Conservation (phyloP, 2,797 vertebrate species). For the Rousettus madagascariensis region DNA sequence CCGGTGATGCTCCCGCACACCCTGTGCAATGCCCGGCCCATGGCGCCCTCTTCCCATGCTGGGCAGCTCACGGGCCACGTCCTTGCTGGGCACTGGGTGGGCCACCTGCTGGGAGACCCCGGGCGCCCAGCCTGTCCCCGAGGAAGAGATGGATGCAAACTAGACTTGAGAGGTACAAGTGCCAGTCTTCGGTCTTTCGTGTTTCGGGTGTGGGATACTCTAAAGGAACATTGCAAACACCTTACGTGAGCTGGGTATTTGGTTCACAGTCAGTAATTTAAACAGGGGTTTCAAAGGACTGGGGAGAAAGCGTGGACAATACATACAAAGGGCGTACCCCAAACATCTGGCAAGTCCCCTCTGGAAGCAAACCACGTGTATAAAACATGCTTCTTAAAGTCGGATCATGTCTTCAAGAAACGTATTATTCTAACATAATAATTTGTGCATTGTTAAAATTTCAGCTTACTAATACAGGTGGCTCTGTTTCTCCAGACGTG, state of each 20-base stretch:
- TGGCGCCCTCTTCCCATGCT: not conserved
- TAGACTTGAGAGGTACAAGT: not conserved
- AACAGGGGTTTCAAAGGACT: not conserved
- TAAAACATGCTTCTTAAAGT: not conserved
- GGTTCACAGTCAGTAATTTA: not conserved
- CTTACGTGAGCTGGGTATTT: not conserved
- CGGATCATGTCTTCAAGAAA: not conserved
- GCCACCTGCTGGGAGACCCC: rapidly evolving
- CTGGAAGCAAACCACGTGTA: not conserved
- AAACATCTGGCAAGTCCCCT: not conserved
- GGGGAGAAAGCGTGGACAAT: not conserved
- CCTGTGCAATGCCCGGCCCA: not conserved
- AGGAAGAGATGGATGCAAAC: not conserved
- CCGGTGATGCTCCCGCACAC: not conserved
- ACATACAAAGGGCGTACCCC: not conserved
- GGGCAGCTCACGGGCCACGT: rapidly evolving
- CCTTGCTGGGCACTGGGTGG: not conserved
- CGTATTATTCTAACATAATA: not conserved
- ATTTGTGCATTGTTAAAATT: not conserved
- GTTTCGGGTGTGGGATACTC: not conserved
- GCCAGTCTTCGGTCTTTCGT: rapidly evolving
- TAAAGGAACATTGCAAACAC: not conserved
- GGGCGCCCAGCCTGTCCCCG: rapidly evolving
- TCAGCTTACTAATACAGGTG: not conserved
- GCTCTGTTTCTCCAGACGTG: not conserved